Conservation (phyloP, 2,797 vertebrate genomes). For the Sebastes oblongus region DNA sequence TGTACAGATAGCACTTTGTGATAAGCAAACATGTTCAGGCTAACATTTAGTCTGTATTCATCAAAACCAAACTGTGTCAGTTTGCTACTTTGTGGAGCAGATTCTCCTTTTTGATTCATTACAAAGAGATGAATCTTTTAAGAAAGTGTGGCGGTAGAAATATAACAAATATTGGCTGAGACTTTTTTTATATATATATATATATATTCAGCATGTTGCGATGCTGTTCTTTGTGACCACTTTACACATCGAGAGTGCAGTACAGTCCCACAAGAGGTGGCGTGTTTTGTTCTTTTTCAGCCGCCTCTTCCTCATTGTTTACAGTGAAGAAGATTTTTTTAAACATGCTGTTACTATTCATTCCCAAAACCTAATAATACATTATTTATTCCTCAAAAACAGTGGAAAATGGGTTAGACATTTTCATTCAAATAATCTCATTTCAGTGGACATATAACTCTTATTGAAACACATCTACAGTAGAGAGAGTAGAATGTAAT, state of each 20-base stretch:
- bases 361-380: slow-evolving; percentile 7
- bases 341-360: slow-evolving; percentile 7
- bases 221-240: slow-evolving; percentile 65
- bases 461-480: slow-evolving; percentile 34
- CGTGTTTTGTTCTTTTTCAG: background rate
- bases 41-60: slow-evolving; percentile 50
- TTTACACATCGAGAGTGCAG: slow-evolving; percentile 32
- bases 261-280: background rate
- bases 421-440: slow-evolving; percentile 20
- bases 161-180: slow-evolving; percentile 9
- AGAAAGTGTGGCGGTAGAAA: slow-evolving; percentile 39
- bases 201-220: slow-evolving; percentile 63
- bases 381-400: slow-evolving; percentile 29
- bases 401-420: slow-evolving; percentile 24
- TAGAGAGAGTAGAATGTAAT: slow-evolving; percentile 36
- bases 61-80: slow-evolving; percentile 49
- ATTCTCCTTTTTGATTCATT: slow-evolving; percentile 35
- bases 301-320: slow-evolving; percentile 44
- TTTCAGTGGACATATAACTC: slow-evolving; percentile 10
- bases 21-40: slow-evolving; percentile 36
- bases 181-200: slow-evolving; percentile 22
- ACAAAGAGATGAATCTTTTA: slow-evolving; percentile 18
- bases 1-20: slow-evolving; percentile 46
- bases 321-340: slow-evolving; percentile 37
- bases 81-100: slow-evolving; percentile 38